These are phyloP conservation scores for Augochlora pura DNA, from an alignment of 1,140 invertebrate genomes.

Conservation along the genomic window DNA sequence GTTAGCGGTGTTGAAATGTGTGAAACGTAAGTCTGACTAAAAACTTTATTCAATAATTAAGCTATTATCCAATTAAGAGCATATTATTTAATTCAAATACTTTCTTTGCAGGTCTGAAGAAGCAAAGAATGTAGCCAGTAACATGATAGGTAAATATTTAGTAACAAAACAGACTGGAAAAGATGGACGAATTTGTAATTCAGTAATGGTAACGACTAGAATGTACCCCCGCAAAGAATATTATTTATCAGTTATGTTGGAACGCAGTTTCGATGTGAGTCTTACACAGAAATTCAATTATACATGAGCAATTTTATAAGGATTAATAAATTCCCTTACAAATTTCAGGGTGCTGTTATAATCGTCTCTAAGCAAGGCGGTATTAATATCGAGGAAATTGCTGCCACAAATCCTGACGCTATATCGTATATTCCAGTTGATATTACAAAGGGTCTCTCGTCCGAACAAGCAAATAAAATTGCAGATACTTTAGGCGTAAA, in stretches of 20 bases:
- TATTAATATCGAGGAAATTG: constrained; percentile 98
- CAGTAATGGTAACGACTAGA: constrained; percentile 96
- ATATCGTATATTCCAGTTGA: constrained; percentile 96
- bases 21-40: constrained; percentile 85
- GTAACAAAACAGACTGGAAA: constrained; percentile 98
- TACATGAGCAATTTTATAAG: neutral
- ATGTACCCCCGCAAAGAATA: constrained; percentile 97
- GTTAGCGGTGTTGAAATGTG: constrained; percentile 96
- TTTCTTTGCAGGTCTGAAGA: constrained; percentile 86
- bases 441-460: constrained; percentile 89
- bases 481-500: constrained; percentile 90
- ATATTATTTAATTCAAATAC: neutral
- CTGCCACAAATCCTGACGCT: constrained; percentile 93
- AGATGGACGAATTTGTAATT: constrained; percentile 94
- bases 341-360: constrained; percentile 91
- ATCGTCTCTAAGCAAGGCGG: constrained; percentile 97
- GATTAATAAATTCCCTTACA: neutral
- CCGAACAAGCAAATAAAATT: constrained; percentile 87
- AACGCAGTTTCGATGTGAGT: constrained; percentile 92
- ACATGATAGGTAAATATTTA: constrained; percentile 95
- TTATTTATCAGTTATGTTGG: constrained; percentile 98
- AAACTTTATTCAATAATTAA: neutral
- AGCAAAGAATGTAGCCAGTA: constrained; percentile 89
- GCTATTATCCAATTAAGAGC: neutral
- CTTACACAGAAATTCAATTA: neutral